Evolutionary conservation across 1,140 invertebrate genomes (phyloP).

Genomic region (Oscheius sp.): DNA sequence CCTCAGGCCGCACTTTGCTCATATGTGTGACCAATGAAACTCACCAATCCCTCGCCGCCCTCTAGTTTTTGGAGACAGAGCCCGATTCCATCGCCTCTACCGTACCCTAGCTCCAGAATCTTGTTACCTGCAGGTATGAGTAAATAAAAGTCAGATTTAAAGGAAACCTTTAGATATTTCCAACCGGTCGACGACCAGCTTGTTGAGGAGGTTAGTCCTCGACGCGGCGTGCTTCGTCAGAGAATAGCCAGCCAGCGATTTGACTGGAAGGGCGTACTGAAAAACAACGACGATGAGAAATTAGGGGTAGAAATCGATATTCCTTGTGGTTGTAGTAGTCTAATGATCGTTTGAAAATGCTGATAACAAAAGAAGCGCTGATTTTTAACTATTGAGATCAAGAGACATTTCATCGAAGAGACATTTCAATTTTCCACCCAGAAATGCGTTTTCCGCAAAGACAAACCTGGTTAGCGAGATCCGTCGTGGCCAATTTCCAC

Average conservation of each 20-base stretch:
- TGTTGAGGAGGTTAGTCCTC: neutral
- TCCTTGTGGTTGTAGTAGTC: neutral
- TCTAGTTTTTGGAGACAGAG: constrained; percentile 4
- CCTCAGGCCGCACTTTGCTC: too few relatives aligned
- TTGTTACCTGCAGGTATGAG: constrained; percentile 26
- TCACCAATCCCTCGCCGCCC: neutral
- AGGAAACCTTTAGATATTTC: neutral
- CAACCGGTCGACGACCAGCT: constrained; percentile 11
- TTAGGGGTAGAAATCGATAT: neutral
- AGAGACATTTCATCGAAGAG: too few relatives aligned
- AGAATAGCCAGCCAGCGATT: constrained; percentile 12
- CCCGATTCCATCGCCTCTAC: constrained; percentile 30
- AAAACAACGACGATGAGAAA: too few relatives aligned
- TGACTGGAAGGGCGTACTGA: constrained; percentile 25
- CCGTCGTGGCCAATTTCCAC: constrained; percentile 14
- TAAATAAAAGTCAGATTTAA: neutral
- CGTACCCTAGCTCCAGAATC: constrained; percentile 41
- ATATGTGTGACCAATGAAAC: too few relatives aligned
- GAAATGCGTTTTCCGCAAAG: too few relatives aligned
- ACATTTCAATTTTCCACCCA: too few relatives aligned
- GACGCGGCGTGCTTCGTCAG: neutral
- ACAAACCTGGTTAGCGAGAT: constrained; percentile 13
- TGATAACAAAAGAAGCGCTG: too few relatives aligned
- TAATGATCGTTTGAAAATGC: too few relatives aligned
- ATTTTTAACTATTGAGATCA: too few relatives aligned